Base-by-base conservation (phyloP, 92 coral and sea anemone genomes). In the Porites lobata region DNA sequence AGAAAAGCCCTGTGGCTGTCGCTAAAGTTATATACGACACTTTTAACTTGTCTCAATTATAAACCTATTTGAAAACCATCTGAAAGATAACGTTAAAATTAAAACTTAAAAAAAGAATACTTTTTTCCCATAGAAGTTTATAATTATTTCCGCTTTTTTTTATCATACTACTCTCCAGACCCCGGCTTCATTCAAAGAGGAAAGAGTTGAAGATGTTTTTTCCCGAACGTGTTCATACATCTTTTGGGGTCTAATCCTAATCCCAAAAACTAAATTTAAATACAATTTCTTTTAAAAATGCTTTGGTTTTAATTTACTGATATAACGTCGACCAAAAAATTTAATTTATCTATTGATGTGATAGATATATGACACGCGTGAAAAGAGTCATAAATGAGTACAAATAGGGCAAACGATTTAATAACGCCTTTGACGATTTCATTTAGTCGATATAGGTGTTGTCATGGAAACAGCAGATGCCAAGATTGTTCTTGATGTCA, bases 381-480 rank as follows among this genome's bases (percentile, higher is more conserved):
- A 38, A 32, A 2, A 18, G 19, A 62, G 66, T 13, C 66, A 17
- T 70, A 71, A 71, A 81, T 81, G 54, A 81, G 85, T 78, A 18
- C 59, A 78, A 78, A 79, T 54, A 9, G 75, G 14, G 50, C 24
- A 29, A 54, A 81, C 67, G 15, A 26, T 61, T 24, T 13, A 66
- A 80, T 51, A 67, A 14, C 75, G 24, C 53, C 65, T 67, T 24
- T 22, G 29, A 17, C 38, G n/a, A 81, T 67, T 22, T 69, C 77
- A 81, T 81, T 68, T 68, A 76, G 76, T 81, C 15, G 79, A 83
- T 50, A 47, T 47, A 73, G 64, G 26, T 72, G 87, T 84, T 74
- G 87, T 64, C 87, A 85, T 85, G 83, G 89, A 65, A 85, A 85
- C 89, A 6, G 19, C 66, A 13, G 8, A 38, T 13, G 52, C 6